phyloP scores from a whole-genome alignment of 2,113 vertebrate genomes.

The Tyrannus savana region DNA sequence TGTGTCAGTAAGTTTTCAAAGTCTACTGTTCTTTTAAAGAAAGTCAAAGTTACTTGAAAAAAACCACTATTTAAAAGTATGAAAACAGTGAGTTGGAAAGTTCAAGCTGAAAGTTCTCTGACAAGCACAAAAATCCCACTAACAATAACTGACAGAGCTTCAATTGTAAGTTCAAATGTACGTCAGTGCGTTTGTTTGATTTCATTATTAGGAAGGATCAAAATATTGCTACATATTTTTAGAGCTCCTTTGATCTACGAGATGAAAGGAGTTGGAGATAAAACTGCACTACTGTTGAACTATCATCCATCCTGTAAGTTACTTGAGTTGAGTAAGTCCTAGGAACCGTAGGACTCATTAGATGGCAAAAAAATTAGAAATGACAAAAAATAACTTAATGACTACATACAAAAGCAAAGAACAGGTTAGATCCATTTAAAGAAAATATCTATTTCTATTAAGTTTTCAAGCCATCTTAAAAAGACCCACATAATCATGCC shows the following conservation, averaged over 20 bases:
- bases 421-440: background rate
- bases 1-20: background rate
- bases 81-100: background rate
- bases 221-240: background rate
- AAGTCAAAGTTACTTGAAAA: background rate
- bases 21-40: background rate
- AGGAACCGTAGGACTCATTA: background rate
- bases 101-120: background rate
- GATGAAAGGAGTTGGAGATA: constrained; percentile 4
- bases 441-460: background rate
- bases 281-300: background rate
- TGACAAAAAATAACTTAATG: background rate
- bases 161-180: background rate
- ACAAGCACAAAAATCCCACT: background rate
- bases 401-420: background rate
- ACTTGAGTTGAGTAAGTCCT: background rate
- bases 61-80: background rate
- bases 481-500: background rate
- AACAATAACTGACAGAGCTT: background rate
- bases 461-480: background rate
- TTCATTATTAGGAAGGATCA: background rate
- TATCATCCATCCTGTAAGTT: background rate
- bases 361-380: background rate
- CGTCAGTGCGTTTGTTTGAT: background rate
- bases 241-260: background rate